Base-by-base conservation (phyloP, 23 tunicate species). In the Trididemnum clinides region DNA sequence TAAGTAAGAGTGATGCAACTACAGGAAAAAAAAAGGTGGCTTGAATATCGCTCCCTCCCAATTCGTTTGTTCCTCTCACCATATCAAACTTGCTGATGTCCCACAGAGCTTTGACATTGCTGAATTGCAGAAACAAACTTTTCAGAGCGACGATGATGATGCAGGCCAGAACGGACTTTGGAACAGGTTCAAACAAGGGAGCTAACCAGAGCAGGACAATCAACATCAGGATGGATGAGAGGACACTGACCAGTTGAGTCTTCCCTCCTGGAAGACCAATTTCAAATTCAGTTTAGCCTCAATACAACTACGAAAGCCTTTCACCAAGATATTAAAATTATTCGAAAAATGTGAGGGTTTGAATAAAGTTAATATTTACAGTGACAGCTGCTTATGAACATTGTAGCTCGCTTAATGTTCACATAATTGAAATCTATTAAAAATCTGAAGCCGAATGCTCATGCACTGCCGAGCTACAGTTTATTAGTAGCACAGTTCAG, bases 81-180 rank as follows among this genome's bases (percentile, higher is more conserved):
- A 94, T 85, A 51, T 94, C 98, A 76, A 87, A 36, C 72, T 89
- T 89, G 90, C 98, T 86, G 82, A 94, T 89, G 5, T 7, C 10
- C 90, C 90, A 94, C 1, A 94, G 64, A 5, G 58, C 85, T 51
- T 87, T 87, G 29, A 94, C 74, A 7, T 86, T 87, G 28, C 33
- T 64, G 51, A 94, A 94, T 72, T 94, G 98, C 51, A 85, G 21
- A 78, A 94, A 94, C 25, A 94, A 39, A 37, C 82, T 85, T 63
- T 94, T 94, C 44, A 94, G 78, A 15, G 98, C 98, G 29, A 89
- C 88, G 38, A 94, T 94, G 73, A 94, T 94, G 74, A 94, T 94
- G 38, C 92, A 92, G 28, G 98, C 98, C 7, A 94, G 82, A 34
- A 91, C 88, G 3, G 98, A 94, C 35, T 94, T 94, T 2, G 98